Conservation (phyloP, 2,888 invertebrate species). For the Ophonus ardosiacus region DNA sequence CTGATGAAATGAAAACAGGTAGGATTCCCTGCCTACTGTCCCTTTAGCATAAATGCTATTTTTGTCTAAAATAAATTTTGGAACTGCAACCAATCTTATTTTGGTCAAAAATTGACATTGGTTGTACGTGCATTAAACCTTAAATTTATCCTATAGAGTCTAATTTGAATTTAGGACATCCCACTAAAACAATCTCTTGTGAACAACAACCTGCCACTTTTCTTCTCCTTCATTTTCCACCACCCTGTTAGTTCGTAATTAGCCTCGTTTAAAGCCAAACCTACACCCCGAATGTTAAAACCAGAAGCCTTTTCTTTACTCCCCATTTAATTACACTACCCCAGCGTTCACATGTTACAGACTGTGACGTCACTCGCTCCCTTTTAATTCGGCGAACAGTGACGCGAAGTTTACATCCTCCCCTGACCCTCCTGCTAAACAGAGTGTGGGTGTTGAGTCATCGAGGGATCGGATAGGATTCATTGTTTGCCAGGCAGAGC, state of each 20-base stretch:
- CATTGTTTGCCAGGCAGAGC: slow-evolving; percentile 26
- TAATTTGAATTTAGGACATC: background rate
- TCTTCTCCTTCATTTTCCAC: background rate
- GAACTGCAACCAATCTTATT: too few relatives aligned
- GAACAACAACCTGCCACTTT: background rate
- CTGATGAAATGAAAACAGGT: too few relatives aligned
- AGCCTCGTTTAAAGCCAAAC: background rate
- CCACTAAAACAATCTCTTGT: background rate
- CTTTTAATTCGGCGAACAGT: slow-evolving; percentile 41
- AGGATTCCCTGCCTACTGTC: too few relatives aligned
- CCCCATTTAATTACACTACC: background rate
- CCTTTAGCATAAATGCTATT: too few relatives aligned
- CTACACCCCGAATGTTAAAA: background rate
- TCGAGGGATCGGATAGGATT: slow-evolving; percentile 10
- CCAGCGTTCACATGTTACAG: background rate
- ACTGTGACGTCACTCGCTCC: slow-evolving; percentile 16
- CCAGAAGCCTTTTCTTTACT: background rate
- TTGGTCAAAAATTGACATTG: too few relatives aligned
- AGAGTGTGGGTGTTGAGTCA: slow-evolving; percentile 26
- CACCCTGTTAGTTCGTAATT: background rate
- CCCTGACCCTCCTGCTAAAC: background rate
- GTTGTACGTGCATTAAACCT: too few relatives aligned
- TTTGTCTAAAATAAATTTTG: too few relatives aligned
- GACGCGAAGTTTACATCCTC: slow-evolving; percentile 27
- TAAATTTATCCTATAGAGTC: too few relatives aligned